These are phyloP conservation scores for Hozukius guyotensis DNA, from an alignment of 2,797 vertebrate species.

Conservation along the genomic window DNA sequence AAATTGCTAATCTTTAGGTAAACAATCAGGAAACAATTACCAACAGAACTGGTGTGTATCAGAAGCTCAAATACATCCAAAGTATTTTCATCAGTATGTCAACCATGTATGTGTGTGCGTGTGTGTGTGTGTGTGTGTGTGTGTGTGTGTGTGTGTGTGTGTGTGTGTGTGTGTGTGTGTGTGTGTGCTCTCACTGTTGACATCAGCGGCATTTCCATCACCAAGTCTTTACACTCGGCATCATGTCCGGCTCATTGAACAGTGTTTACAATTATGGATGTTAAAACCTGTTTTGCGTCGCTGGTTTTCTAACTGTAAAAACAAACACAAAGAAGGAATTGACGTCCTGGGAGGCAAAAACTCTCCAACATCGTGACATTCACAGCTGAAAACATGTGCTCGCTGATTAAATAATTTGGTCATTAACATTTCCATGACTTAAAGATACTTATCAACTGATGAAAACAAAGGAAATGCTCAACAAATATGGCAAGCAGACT, in stretches of 20 bases:
- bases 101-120: background rate
- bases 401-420: background rate
- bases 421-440: constrained; percentile 28
- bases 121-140: background rate
- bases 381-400: background rate
- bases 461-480: background rate
- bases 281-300: background rate
- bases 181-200: background rate
- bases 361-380: too few species aligned
- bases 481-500: background rate
- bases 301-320: background rate
- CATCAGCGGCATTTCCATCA: background rate
- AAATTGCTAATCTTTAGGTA: background rate
- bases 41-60: background rate
- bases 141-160: background rate
- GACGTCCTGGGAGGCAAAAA: background rate
- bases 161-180: background rate
- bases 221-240: background rate
- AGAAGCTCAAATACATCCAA: background rate
- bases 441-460: background rate
- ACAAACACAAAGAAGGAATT: constrained; percentile 1
- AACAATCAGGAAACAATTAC: background rate
- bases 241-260: background rate
- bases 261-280: background rate
- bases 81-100: background rate